Conservation (phyloP, 2,888 invertebrate species). For the Nemoura dubitans region DNA sequence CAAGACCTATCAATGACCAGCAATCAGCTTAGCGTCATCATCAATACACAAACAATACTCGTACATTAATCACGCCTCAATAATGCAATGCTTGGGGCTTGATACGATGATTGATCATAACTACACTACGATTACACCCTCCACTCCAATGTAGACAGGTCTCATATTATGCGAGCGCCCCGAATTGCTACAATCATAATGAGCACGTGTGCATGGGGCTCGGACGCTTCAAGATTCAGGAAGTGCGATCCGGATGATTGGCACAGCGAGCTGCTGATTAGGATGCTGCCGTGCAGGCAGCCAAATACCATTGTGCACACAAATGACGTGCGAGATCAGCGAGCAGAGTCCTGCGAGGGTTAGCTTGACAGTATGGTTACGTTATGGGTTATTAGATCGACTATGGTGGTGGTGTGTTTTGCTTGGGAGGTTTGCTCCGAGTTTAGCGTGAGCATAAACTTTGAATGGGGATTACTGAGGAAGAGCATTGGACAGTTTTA, state of each 20-base stretch:
- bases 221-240: not conserved
- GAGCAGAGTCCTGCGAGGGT: not conserved
- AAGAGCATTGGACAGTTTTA: too few relatives aligned
- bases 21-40: not conserved
- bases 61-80: not conserved
- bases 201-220: not conserved
- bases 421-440: not conserved
- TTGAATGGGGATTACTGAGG: too few relatives aligned
- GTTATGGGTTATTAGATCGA: not conserved
- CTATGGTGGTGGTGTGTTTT: not conserved
- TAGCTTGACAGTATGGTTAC: not conserved
- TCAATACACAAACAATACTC: not conserved
- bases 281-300: not conserved
- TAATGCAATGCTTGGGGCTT: not conserved
- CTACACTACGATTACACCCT: not conserved
- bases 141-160: not conserved
- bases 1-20: not conserved
- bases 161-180: not conserved
- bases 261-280: not conserved
- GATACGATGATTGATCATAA: not conserved
- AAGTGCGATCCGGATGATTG: not conserved
- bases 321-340: not conserved
- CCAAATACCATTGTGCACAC: not conserved
- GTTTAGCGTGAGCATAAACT: too few relatives aligned
- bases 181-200: not conserved